Percentiles rank a stretch among this genome's conserved stretches.
Evolutionary conservation across 2,797 vertebrate species (phyloP).

Genomic region (Ibycter americanus): DNA sequence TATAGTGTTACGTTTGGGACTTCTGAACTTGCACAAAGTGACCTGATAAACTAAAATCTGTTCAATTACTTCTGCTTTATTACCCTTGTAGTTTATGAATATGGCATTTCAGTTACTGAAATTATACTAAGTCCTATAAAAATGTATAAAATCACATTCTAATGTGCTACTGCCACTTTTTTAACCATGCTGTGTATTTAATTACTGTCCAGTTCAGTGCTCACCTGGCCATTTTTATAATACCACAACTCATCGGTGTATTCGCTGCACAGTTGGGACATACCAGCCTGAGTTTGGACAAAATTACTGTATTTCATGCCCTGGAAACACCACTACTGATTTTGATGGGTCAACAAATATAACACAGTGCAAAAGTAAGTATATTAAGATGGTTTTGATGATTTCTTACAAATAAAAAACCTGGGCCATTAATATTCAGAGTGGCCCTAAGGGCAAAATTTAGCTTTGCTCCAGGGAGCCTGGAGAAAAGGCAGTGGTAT

Average conservation of each 20-base stretch:
- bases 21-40: neutral
- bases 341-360: constrained; percentile 96
- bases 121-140: neutral
- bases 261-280: constrained; percentile 87
- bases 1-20: neutral
- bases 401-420: neutral
- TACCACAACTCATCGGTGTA: constrained; percentile 93
- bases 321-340: constrained; percentile 95
- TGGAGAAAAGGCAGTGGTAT: neutral
- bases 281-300: constrained; percentile 96
- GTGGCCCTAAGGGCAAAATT: neutral
- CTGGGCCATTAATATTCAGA: neutral
- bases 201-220: constrained; percentile 87
- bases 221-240: constrained; percentile 98
- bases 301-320: constrained; percentile 91
- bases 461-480: neutral
- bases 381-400: neutral
- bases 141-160: neutral
- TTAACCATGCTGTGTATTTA: neutral
- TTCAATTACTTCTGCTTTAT: neutral
- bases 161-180: neutral
- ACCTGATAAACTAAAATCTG: neutral
- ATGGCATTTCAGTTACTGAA: neutral
- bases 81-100: neutral
- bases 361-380: constrained; percentile 98